These are phyloP conservation scores for Papilio polytes DNA, from an alignment of 1,140 invertebrate genomes.

Conservation along the genomic window DNA sequence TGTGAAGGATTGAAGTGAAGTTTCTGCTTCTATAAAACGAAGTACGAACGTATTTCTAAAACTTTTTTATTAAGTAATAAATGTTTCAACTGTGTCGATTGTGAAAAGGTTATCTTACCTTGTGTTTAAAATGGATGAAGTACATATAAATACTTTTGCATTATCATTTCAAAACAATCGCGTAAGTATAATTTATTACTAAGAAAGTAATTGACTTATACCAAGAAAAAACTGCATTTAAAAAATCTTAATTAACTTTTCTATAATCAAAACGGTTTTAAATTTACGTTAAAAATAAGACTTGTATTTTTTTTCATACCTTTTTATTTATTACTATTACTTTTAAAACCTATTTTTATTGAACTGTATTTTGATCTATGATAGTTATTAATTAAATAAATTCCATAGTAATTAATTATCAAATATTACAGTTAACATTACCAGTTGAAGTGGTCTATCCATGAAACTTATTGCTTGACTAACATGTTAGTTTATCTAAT, in stretches of 20 bases:
- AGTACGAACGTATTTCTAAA: neutral
- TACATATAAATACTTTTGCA: slow-evolving; percentile 41
- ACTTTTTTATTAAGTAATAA: neutral
- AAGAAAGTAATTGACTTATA: neutral
- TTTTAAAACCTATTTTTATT: neutral
- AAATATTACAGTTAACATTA: neutral
- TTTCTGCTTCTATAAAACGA: neutral
- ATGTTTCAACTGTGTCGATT: neutral
- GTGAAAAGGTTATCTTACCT: neutral
- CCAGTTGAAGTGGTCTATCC: neutral
- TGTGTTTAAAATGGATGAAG: slow-evolving; percentile 29
- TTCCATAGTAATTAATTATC: neutral
- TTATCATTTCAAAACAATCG: slow-evolving; percentile 56
- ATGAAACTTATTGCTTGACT: slow-evolving; percentile 7
- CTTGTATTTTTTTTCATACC: neutral
- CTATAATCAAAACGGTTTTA: no score
- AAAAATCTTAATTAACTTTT: neutral
- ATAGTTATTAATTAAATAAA: neutral
- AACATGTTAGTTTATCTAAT: slow-evolving; percentile 32
- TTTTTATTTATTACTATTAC: neutral
- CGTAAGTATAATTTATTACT: slow-evolving; percentile 48
- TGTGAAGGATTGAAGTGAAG: neutral
- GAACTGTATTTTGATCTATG: neutral
- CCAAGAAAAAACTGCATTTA: neutral
- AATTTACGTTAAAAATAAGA: neutral